These are phyloP conservation scores for Nothobranchius kuhntae DNA, from an alignment of 2,113 vertebrate species.

Conservation along the genomic window DNA sequence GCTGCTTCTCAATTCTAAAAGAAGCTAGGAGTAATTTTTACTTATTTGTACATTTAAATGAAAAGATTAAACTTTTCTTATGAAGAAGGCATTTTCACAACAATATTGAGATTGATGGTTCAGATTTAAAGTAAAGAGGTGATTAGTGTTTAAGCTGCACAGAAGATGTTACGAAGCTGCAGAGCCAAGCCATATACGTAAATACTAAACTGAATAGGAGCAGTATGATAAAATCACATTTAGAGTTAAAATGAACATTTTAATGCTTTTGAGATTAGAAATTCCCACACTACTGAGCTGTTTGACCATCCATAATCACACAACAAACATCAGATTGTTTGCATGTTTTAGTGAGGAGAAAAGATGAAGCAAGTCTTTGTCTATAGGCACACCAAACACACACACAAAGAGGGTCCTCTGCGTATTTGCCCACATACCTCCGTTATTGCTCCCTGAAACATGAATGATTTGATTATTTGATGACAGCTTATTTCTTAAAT, in stretches of 20 bases:
- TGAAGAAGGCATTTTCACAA: not conserved
- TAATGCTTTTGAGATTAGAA: not conserved
- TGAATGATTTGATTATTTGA: slow-evolving; percentile 81
- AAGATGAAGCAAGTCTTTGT: slow-evolving; percentile 52
- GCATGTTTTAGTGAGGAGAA: slow-evolving; percentile 3
- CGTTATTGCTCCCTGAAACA: slow-evolving; percentile 75
- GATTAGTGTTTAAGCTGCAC: not conserved
- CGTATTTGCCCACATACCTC: slow-evolving; percentile 63
- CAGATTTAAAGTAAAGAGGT: not conserved
- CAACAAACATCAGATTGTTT: slow-evolving; percentile 4
- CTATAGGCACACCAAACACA: slow-evolving; percentile 54
- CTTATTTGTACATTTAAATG: not conserved
- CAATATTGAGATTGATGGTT: not conserved
- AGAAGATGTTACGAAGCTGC: not conserved
- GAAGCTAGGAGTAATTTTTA: not conserved
- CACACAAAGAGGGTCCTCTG: slow-evolving; percentile 58
- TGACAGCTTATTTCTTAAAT: slow-evolving; percentile 81
- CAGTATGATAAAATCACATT: not conserved
- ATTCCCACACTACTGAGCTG: not conserved
- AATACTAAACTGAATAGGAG: not conserved
- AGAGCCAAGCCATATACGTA: not conserved
- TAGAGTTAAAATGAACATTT: not conserved
- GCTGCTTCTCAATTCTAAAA: slow-evolving; percentile 9
- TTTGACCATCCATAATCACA: not conserved
- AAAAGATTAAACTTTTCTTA: not conserved